phyloP scores from a whole-genome alignment of 2,888 invertebrate genomes.

The Maniola hyperantus region DNA sequence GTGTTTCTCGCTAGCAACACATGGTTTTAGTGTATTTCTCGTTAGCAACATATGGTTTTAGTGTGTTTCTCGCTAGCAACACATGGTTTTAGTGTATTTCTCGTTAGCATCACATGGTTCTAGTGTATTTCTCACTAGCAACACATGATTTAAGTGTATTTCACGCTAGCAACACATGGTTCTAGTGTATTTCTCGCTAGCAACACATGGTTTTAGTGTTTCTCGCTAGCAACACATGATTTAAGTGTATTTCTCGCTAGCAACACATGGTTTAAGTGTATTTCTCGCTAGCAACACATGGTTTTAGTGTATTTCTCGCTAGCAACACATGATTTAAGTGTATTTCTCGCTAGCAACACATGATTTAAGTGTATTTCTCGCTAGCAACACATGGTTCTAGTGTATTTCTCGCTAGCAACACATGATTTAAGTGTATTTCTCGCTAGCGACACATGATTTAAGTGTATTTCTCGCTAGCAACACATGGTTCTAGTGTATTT shows the following conservation, averaged over 20 bases:
- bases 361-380: neutral
- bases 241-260: neutral
- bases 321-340: neutral
- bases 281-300: neutral
- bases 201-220: neutral
- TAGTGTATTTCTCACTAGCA: too few relatives aligned
- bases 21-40: too few relatives aligned
- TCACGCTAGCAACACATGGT: neutral
- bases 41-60: too few relatives aligned
- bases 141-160: neutral
- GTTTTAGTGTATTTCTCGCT: neutral
- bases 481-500: neutral
- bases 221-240: neutral
- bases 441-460: neutral
- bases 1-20: too few relatives aligned
- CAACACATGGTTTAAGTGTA: neutral
- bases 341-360: neutral
- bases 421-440: conserved; percentile 56
- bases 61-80: too few relatives aligned
- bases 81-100: too few relatives aligned
- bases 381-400: neutral
- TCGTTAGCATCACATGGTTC: too few relatives aligned
- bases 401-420: conserved; percentile 79
- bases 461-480: neutral
- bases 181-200: neutral